Conservation (phyloP, 1,140 invertebrate genomes). For the Coptotermes formosanus region DNA sequence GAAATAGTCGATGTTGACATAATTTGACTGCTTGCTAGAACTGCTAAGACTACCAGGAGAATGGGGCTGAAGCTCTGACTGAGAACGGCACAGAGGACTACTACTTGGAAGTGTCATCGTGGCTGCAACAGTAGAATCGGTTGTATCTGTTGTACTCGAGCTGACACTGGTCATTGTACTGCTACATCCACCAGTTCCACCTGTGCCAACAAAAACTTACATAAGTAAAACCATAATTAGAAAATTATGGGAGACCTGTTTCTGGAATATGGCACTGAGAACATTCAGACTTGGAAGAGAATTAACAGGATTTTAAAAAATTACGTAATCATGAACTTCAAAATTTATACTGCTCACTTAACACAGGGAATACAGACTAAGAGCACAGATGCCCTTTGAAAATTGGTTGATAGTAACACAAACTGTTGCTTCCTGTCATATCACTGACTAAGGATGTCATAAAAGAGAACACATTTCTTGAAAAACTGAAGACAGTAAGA, state of each 20-base stretch:
- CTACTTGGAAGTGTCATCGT: constrained; percentile 40
- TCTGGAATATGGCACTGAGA: too few species aligned
- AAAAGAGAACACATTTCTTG: too few species aligned
- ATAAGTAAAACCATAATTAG: neutral
- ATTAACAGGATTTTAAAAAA: too few species aligned
- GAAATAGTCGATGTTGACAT: constrained; percentile 89
- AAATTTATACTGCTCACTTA: too few species aligned
- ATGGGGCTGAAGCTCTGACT: constrained; percentile 50
- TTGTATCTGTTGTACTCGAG: constrained; percentile 47
- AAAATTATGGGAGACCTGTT: neutral
- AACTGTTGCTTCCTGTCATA: too few species aligned
- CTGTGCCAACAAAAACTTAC: constrained; percentile 39
- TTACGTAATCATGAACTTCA: too few species aligned
- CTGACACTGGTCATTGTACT: constrained; percentile 63
- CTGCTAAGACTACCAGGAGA: constrained; percentile 43
- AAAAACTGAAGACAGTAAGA: too few species aligned
- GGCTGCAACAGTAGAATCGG: constrained; percentile 46
- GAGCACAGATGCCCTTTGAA: too few species aligned
- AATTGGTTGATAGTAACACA: too few species aligned
- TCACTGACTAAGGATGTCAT: too few species aligned
- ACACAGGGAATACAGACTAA: too few species aligned
- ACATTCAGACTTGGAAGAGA: too few species aligned
- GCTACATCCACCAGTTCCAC: constrained; percentile 59
- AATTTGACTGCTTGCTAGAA: constrained; percentile 74
- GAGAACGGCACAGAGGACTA: constrained; percentile 50